Evolutionary conservation across 2,797 vertebrate species (phyloP), one percentile per base, ranked within the genome.

Genomic region (Rhinophrynus dorsalis): DNA sequence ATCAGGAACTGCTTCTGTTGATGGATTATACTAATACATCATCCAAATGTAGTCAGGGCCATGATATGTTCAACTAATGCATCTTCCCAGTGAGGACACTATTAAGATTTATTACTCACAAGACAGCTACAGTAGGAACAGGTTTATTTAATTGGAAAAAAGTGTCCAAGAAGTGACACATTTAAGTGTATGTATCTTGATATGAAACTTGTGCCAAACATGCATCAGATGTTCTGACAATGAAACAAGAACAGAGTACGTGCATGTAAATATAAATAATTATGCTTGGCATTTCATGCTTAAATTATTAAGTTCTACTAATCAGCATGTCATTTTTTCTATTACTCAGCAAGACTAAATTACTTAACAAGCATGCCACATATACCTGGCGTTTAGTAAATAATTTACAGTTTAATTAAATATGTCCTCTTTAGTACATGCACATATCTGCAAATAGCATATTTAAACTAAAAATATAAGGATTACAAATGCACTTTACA

Each of bases 21-120:
- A 73, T 73, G 69, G 69, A 66, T 66, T 73, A 66, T 66, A 73
- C 61, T 52, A 73, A 73, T 66, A 73, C 57, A 73, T 66, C 69
- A 66, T 66, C 54, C 62, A 58, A 66, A 73, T 35, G 35, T 40
- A 73, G 62, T 59, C 62, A 66, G 69, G 61, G 54, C 37, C 62
- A 65, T 73, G 69, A 73, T 66, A 73, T 66, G 61, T 73, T 73
- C 69, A 44, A 45, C 54, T 73, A 73, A 73, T 66, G 69, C 55
- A 66, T 73, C 69, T 73, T 73, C 61, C 69, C 54, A 45, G 45
- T 52, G 44, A 48, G 69, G 69, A 52, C 45, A 52, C 54, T 51
- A 50, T 65, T 59, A 65, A 73, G 62, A 66, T 73, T 73, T 73
- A 73, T 73, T 42, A 21, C 37, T 59, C 12, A 32, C 33, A 59